A percentile compares a stretch with the other conserved stretches of the same genome.
Evolutionary conservation across 2,113 vertebrate species (phyloP).

Genomic region (Plecotus auritus): DNA sequence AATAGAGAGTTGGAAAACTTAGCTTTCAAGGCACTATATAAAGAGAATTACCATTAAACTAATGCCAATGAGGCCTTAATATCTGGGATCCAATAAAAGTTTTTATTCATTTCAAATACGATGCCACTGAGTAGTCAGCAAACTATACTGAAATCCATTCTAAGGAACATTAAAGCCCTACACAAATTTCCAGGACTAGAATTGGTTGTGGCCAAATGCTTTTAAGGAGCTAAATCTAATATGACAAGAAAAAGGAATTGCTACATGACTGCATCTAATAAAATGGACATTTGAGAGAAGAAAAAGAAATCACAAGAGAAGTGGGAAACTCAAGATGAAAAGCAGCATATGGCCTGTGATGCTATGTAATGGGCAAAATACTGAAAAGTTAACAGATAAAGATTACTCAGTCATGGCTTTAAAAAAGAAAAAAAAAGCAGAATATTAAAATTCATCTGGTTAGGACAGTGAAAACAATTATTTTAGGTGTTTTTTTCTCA

Average conservation of each 20-base stretch:
- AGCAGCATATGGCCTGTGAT: not conserved
- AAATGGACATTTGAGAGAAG: not conserved
- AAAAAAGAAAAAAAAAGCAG: not conserved
- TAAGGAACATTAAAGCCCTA: not conserved
- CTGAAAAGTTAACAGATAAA: not conserved
- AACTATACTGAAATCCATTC: not conserved
- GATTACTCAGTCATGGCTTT: not conserved
- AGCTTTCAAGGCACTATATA: not conserved
- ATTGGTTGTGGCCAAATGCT: constrained; percentile 18
- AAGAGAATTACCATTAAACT: constrained; percentile 2
- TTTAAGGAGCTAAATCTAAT: constrained; percentile 52
- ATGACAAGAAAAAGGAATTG: constrained; percentile 42
- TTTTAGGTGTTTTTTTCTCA: not conserved
- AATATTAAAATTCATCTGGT: not conserved
- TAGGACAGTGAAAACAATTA: not conserved
- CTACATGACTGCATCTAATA: constrained; percentile 17
- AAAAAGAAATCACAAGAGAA: not conserved
- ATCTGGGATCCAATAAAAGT: not conserved
- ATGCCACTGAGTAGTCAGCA: not conserved
- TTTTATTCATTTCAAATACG: constrained; percentile 23
- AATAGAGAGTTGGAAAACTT: constrained; percentile 18
- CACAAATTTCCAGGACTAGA: constrained; percentile 29
- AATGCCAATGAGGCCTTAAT: not conserved
- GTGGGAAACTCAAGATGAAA: constrained; percentile 8
- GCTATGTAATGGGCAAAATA: not conserved